phyloP scores from a whole-genome alignment of 2,888 invertebrate genomes.

The Nemoura dubitans region DNA sequence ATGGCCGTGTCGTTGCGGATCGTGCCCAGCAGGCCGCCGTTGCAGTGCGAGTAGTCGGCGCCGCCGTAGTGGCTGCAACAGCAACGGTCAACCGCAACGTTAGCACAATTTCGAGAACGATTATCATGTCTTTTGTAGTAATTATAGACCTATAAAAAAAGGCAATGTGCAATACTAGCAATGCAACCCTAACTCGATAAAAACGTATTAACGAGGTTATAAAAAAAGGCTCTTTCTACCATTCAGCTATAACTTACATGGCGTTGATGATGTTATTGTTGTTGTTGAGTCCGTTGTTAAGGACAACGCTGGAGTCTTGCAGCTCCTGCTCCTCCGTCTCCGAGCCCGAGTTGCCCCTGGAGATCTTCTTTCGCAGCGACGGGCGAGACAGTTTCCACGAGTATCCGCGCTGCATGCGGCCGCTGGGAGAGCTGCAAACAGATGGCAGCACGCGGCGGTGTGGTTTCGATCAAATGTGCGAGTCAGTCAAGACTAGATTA shows the following conservation, averaged over 20 bases:
- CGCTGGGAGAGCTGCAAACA: constrained; percentile 47
- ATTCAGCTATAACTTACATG: constrained; percentile 44
- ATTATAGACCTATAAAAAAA: too few relatives aligned
- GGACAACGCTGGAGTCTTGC: constrained; percentile 55
- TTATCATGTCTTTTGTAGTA: too few relatives aligned
- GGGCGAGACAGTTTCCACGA: constrained; percentile 80
- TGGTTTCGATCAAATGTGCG: too few relatives aligned
- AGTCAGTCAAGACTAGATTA: too few relatives aligned
- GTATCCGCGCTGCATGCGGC: constrained; percentile 66
- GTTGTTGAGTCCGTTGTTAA: constrained; percentile 54
- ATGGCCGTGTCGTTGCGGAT: constrained; percentile 82
- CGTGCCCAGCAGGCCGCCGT: constrained; percentile 62
- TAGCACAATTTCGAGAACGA: too few relatives aligned
- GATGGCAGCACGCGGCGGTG: too few relatives aligned
- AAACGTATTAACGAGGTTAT: too few relatives aligned
- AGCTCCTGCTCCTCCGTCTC: constrained; percentile 62
- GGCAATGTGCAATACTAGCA: too few relatives aligned
- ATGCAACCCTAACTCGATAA: too few relatives aligned
- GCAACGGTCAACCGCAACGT: too few relatives aligned
- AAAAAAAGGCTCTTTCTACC: too few relatives aligned
- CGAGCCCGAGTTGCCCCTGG: constrained; percentile 52
- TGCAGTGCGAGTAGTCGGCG: constrained; percentile 79
- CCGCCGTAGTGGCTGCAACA: constrained; percentile 66
- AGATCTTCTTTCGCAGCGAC: constrained; percentile 75
- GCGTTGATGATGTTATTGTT: constrained; percentile 60